Percentiles rank a stretch among this genome's conserved stretches.
Conservation (phyloP, 2,113 vertebrate genomes). For the Microcebus ravelobensis region DNA sequence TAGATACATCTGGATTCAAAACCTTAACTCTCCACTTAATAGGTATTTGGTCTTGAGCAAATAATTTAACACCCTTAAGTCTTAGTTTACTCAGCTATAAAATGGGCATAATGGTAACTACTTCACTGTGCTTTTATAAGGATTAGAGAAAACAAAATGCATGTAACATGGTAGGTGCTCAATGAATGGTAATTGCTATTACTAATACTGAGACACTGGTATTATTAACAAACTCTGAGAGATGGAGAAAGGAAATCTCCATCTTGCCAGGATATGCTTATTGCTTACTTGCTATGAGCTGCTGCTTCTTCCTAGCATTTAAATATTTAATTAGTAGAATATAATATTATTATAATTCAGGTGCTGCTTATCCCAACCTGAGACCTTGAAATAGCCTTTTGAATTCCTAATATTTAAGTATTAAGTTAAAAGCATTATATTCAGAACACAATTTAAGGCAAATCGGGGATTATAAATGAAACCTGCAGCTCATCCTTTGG, state of each 20-base stretch:
- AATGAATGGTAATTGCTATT: neutral
- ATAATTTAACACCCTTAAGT: neutral
- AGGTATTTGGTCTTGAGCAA: neutral
- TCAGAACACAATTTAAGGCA: neutral
- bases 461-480: neutral
- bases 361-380: neutral
- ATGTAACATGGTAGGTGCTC: neutral
- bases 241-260: neutral
- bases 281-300: neutral
- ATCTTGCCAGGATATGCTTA: neutral
- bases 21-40: neutral
- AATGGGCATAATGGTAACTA: neutral
- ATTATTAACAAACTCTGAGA: neutral
- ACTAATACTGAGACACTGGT: neutral
- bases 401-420: neutral
- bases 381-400: neutral
- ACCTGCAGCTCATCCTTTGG: neutral
- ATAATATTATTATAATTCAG: neutral
- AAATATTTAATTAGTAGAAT: neutral
- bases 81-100: neutral
- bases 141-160: neutral
- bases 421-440: neutral
- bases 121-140: neutral
- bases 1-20: neutral
- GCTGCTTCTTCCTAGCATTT: neutral